Evolutionary conservation across 1,140 invertebrate species (phyloP), one percentile per base, ranked within the genome.

Genomic region (Cherax destructor): DNA sequence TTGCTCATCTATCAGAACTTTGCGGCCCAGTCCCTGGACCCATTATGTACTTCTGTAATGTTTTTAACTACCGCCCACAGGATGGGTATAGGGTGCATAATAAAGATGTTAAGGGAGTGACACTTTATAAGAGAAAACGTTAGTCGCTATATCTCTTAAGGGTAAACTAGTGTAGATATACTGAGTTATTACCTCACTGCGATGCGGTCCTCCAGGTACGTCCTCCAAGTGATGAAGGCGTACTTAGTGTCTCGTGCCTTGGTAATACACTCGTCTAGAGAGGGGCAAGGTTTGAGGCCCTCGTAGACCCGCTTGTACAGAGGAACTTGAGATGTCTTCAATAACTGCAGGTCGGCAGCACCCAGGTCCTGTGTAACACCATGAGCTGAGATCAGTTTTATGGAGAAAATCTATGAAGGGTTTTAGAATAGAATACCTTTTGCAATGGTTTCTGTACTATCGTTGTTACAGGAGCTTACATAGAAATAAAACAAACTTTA

Each of bases 151-250:
- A 41, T 41, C 30, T 41, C 30, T 41, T 41, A 41, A 41, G 30
- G 30, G 30, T 41, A 41, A 0, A 59, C 56, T 10, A 65, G 61
- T 4, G 5, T 7, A n/a, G 61, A 6, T 77, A 56, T 13, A 56
- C 9, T 47, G 11, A 3, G 50, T n/a, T 21, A 24, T 49, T 77
- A 91, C 90, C 84, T 91, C 10, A 91, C 85, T 30, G 90, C 92
- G 21, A 93, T 93, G 21, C 84, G 78, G 77, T 92, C 92, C 69
- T 91, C 86, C 61, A 93, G n/a, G 77, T 93, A 92, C 3, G 86
- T 92, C 24, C 91, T 59, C 92, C 92, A 93, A 3, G 92, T 91
- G 18, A 93, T 93, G 83, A 89, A 93, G 74, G 87, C 92, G n/a
- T 86, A 93, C 47, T 93, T 89, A 56, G 86, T 84, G 52, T 91